A percentile compares a stretch with the other conserved stretches of the same genome.
Evolutionary conservation across 2,797 vertebrate genomes (phyloP).

Genomic region (Melanotaenia nigrans): DNA sequence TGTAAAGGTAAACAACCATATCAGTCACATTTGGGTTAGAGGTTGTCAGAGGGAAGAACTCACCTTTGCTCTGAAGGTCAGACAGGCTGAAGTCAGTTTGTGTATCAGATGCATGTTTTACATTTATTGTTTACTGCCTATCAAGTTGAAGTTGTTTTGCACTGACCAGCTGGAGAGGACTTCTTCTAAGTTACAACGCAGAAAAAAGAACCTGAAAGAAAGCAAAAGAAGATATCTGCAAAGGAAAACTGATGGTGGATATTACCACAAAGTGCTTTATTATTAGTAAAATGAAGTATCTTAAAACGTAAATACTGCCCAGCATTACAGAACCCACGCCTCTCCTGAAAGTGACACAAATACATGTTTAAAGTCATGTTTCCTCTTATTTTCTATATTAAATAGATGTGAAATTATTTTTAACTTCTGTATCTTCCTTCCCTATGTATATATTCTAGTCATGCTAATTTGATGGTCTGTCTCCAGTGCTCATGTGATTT

Average conservation of each 20-base stretch:
- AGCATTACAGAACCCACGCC: background rate
- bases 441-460: background rate
- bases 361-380: slow-evolving; percentile 1
- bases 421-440: background rate
- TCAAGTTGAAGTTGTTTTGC: background rate
- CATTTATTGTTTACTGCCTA: background rate
- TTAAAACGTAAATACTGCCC: background rate
- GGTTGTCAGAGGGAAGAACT: background rate
- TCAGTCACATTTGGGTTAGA: slow-evolving; percentile 2
- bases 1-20: background rate
- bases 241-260: background rate
- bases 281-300: background rate
- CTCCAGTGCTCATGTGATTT: slow-evolving; percentile 22
- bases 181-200: background rate
- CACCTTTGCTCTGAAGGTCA: slow-evolving; percentile 3
- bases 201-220: background rate
- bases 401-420: background rate
- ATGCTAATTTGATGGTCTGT: background rate
- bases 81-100: slow-evolving; percentile 4
- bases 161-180: background rate
- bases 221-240: background rate
- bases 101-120: background rate
- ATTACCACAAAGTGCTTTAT: background rate
- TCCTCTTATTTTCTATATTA: slow-evolving; percentile 1
- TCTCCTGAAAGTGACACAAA: background rate